Evolutionary conservation across 2,888 invertebrate genomes (phyloP).

Genomic region (Apomyelois bistriatella): DNA sequence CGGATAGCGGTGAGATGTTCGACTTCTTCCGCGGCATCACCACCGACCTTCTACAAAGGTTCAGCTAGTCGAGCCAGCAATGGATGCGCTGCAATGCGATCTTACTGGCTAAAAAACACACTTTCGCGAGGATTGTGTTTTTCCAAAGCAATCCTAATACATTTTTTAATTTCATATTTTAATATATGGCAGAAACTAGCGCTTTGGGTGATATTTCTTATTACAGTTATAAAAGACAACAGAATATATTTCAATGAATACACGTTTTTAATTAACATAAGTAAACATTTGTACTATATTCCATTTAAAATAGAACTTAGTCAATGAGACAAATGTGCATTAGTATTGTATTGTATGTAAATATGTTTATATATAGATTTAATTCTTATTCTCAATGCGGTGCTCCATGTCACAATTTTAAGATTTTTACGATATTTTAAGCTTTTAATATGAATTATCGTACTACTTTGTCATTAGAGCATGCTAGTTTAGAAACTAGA

Average conservation of each 20-base stretch:
- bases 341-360: background rate
- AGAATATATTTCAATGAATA: background rate
- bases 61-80: constrained; percentile 39
- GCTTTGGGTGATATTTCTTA: background rate
- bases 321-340: background rate
- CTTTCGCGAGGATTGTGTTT: background rate
- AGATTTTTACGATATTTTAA: background rate
- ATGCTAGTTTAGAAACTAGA: background rate
- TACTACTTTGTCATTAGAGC: background rate
- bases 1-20: constrained; percentile 56
- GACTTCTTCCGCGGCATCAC: constrained; percentile 67
- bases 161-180: background rate
- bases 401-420: constrained; percentile 7
- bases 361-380: background rate
- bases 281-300: background rate
- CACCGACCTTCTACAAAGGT: constrained; percentile 63
- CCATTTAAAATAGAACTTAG: background rate
- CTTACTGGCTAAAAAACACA: background rate
- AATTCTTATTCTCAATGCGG: constrained; percentile 4
- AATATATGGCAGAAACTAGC: background rate
- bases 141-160: background rate
- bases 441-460: too few species aligned
- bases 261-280: background rate
- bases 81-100: background rate
- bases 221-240: background rate